Evolutionary conservation across 2,113 vertebrate species (phyloP).

Genomic region (Lathamus discolor): DNA sequence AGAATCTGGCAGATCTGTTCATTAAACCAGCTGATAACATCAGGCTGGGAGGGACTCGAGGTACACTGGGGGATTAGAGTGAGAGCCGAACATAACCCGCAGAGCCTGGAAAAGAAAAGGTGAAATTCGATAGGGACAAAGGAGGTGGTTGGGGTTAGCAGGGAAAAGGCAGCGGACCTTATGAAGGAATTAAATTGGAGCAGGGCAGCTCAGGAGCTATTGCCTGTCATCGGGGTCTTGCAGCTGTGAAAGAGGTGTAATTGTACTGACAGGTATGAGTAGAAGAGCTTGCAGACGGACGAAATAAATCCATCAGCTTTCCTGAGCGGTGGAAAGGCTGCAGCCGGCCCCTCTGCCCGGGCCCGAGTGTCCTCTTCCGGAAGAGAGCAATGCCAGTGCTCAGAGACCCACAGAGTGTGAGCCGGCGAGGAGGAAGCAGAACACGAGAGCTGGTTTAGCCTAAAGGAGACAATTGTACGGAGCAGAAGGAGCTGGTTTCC

Average conservation of each 20-base stretch:
- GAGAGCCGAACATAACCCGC: neutral
- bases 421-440: neutral
- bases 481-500: neutral
- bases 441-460: neutral
- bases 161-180: neutral
- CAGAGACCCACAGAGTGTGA: neutral
- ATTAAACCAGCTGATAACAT: conserved; percentile 40
- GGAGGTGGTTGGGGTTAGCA: neutral
- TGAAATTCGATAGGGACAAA: neutral
- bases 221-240: neutral
- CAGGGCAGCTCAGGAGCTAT: neutral
- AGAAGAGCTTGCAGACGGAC: neutral
- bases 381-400: neutral
- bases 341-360: neutral
- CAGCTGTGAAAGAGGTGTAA: neutral
- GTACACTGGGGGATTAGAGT: neutral
- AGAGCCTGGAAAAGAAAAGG: neutral
- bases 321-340: neutral
- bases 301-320: neutral
- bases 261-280: neutral
- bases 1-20: conserved; percentile 9
- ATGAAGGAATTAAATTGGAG: neutral
- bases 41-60: neutral
- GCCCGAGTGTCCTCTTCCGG: neutral
- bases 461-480: neutral